Conservation (phyloP, 2,888 invertebrate species). For the Nomada ruficornis region DNA sequence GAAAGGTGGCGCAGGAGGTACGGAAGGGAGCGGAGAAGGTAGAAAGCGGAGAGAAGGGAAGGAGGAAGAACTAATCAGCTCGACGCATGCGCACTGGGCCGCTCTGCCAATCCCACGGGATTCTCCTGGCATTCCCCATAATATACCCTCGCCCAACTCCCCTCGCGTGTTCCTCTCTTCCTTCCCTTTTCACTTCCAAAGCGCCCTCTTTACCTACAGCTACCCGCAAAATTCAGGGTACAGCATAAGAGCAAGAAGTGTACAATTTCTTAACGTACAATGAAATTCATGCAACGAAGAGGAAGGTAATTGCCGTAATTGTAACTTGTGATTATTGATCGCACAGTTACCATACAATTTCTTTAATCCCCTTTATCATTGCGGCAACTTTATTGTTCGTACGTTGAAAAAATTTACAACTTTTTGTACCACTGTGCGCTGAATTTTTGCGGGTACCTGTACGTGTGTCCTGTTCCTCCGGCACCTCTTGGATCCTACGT, state of each 20-base stretch:
- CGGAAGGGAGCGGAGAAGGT: conserved; percentile 32
- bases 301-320: too few species aligned
- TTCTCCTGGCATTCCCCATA: conserved; percentile 81
- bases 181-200: conserved; percentile 41
- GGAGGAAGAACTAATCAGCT: conserved; percentile 81
- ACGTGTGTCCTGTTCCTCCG: conserved; percentile 46
- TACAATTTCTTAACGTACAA: too few species aligned
- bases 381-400: too few species aligned
- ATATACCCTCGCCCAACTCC: conserved; percentile 72
- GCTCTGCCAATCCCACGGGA: conserved; percentile 77
- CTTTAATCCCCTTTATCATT: too few species aligned
- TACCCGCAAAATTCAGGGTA: too few species aligned
- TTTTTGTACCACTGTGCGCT: not conserved
- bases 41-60: conserved; percentile 23
- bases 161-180: conserved; percentile 63
- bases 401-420: too few species aligned
- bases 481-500: conserved; percentile 56
- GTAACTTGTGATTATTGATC: too few species aligned
- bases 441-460: too few species aligned
- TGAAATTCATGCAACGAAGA: too few species aligned
- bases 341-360: too few species aligned
- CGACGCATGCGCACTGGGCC: conserved; percentile 81
- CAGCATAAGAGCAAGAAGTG: too few species aligned
- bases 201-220: conserved; percentile 44
- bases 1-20: conserved; percentile 26